A percentile compares a stretch with the other conserved stretches of the same genome.
Conservation (phyloP, 2,797 vertebrate genomes). For the Sandelia bainsii region DNA sequence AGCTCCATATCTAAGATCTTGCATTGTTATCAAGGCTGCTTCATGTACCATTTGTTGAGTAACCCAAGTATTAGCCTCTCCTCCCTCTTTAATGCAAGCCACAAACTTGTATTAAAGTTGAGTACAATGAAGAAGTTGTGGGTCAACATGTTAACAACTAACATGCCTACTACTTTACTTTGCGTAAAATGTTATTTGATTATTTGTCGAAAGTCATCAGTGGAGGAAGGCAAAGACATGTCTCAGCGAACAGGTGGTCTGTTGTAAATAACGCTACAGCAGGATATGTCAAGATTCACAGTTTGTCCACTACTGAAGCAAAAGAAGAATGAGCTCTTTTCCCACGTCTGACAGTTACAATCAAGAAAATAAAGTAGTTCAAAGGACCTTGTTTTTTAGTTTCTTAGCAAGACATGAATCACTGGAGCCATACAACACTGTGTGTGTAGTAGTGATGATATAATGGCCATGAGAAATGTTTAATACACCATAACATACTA, state of each 20-base stretch:
- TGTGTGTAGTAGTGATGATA: neutral
- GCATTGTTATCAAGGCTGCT: neutral
- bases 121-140: neutral
- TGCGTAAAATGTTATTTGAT: too few species aligned
- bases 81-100: neutral
- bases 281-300: neutral
- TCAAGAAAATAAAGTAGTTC: neutral
- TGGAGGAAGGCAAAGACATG: neutral
- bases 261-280: neutral
- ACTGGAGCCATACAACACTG: neutral
- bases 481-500: neutral
- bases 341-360: neutral
- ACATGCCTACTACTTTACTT: neutral
- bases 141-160: neutral
- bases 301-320: neutral
- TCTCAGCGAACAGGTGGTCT: neutral
- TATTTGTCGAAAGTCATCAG: neutral
- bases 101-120: neutral
- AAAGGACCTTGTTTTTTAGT: neutral
- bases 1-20: neutral
- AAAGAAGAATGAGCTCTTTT: slow-evolving; percentile 1
- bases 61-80: neutral
- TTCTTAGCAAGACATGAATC: neutral
- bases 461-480: neutral
- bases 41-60: neutral